Conservation (phyloP, 2,113 vertebrate genomes). For the Hemiscyllium ocellatum region DNA sequence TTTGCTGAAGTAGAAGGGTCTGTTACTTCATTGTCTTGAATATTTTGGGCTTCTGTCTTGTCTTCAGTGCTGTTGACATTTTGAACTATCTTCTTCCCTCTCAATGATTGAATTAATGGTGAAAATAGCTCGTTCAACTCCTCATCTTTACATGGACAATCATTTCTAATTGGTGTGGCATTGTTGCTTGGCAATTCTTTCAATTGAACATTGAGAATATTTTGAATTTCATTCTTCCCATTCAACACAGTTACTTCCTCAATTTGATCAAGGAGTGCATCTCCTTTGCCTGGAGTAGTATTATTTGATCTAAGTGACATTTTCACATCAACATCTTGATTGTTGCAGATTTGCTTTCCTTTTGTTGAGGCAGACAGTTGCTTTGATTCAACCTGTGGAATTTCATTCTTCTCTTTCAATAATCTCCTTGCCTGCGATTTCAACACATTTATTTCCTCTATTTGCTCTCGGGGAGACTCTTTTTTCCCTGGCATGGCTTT, state of each 20-base stretch:
- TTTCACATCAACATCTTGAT: neutral
- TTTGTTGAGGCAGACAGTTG: neutral
- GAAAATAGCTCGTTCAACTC: neutral
- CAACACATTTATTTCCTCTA: neutral
- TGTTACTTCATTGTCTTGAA: neutral
- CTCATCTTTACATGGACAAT: neutral
- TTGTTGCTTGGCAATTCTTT: neutral
- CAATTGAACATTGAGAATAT: neutral
- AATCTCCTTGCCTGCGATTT: neutral
- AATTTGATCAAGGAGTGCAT: neutral
- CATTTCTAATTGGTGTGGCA: neutral
- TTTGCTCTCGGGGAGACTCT: neutral
- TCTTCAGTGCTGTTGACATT: neutral
- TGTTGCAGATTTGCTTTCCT: neutral
- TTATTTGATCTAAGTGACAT: neutral
- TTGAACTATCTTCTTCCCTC: neutral
- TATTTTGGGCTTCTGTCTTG: neutral
- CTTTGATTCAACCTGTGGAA: neutral
- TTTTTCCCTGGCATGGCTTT: slow-evolving; percentile 9
- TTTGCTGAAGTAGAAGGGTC: neutral
- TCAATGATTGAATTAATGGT: neutral
- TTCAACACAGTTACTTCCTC: neutral
- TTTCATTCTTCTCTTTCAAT: neutral
- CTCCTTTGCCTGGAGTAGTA: neutral
- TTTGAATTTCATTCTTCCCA: neutral